Evolutionary conservation across 2,113 vertebrate species (phyloP).

Genomic region (Clupea harengus): DNA sequence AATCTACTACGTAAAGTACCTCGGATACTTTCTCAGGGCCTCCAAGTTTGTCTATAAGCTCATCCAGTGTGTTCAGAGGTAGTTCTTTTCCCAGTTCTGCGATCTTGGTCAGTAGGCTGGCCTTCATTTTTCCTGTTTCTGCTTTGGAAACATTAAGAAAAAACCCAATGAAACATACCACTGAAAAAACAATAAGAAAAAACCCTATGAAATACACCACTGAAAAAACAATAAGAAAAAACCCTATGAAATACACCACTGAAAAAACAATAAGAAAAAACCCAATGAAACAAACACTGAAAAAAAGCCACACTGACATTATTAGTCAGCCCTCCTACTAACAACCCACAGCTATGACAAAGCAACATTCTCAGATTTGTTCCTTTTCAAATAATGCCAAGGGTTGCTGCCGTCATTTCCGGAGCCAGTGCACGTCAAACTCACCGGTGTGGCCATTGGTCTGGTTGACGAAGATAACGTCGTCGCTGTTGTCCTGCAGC

Average conservation of each 20-base stretch:
- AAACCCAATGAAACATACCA: neutral
- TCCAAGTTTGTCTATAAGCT: conserved; percentile 90
- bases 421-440: neutral
- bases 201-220: too few species aligned
- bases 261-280: neutral
- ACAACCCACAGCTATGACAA: neutral
- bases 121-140: conserved; percentile 85
- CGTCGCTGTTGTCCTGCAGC: conserved; percentile 82
- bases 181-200: too few species aligned
- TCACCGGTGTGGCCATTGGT: conserved; percentile 71
- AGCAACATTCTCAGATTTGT: neutral
- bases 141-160: conserved; percentile 54
- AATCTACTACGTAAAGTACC: conserved; percentile 73
- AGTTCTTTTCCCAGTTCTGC: conserved; percentile 86
- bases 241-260: too few species aligned
- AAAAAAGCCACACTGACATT: neutral
- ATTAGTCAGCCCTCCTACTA: neutral
- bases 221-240: too few species aligned
- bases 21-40: conserved; percentile 91
- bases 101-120: conserved; percentile 85
- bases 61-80: conserved; percentile 94
- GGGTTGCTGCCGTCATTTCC: neutral
- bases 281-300: neutral
- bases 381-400: neutral
- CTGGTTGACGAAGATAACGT: conserved; percentile 84